Conservation (phyloP, 2,888 invertebrate species). For the Apodemia duryi region DNA sequence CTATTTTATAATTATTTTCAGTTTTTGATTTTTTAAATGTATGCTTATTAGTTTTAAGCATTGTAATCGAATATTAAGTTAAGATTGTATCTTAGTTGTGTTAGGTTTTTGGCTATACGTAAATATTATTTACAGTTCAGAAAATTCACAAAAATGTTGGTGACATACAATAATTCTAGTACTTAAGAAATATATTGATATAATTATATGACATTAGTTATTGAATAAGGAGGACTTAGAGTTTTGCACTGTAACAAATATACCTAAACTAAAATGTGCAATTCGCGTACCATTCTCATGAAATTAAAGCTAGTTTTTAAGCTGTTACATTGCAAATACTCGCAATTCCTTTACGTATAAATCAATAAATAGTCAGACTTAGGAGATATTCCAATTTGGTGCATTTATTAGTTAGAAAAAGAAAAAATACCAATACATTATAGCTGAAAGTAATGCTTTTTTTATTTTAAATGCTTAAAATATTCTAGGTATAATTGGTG, state of each 20-base stretch:
- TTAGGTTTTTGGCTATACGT: conserved; percentile 15
- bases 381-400: conserved; percentile 31
- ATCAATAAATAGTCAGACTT: conserved; percentile 8
- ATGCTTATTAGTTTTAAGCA: conserved; percentile 20
- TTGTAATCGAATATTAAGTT: conserved; percentile 20
- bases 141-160: conserved; percentile 15
- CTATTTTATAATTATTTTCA: conserved; percentile 9
- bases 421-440: conserved; percentile 19
- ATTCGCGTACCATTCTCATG: not conserved
- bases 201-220: not conserved
- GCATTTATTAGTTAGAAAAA: conserved; percentile 36
- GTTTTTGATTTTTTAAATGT: conserved; percentile 10
- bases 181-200: not conserved
- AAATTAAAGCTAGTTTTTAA: not conserved
- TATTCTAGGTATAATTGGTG: conserved; percentile 52
- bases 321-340: not conserved
- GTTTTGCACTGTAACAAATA: not conserved
- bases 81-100: conserved; percentile 10
- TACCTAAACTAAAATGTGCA: not conserved
- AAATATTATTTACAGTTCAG: conserved; percentile 1
- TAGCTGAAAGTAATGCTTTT: conserved; percentile 21
- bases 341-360: not conserved
- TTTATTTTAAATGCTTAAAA: conserved; percentile 23
- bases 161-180: conserved; percentile 1
- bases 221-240: not conserved